Conservation (phyloP, 2,888 invertebrate species). For the Ophioninae sp. region DNA sequence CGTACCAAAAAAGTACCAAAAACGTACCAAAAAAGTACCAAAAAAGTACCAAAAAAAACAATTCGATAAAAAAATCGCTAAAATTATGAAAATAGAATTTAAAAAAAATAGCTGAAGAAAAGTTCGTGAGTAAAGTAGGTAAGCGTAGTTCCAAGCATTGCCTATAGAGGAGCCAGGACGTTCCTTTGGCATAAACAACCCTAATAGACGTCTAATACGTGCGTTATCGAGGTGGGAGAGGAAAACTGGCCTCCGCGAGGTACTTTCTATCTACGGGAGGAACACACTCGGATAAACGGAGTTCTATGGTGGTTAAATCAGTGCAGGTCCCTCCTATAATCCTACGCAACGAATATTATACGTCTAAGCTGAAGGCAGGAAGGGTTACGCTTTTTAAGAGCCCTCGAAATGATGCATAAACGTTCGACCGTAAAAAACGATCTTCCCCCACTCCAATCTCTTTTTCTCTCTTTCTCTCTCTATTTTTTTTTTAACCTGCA, state of each 20-base stretch:
- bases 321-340: constrained; percentile 24
- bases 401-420: constrained; percentile 77
- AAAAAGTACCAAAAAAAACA: too few species aligned
- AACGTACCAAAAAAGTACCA: too few species aligned
- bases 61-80: too few species aligned
- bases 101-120: too few species aligned
- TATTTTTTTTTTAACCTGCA: not conserved
- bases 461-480: constrained; percentile 16
- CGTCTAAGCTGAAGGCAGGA: constrained; percentile 34
- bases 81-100: too few species aligned
- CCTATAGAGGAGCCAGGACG: constrained; percentile 2
- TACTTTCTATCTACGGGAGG: not conserved
- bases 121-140: too few species aligned
- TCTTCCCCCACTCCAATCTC: constrained; percentile 22
- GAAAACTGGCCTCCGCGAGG: constrained; percentile 23
- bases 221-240: constrained; percentile 51
- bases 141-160: not conserved
- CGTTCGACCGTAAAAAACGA: constrained; percentile 75
- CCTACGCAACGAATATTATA: constrained; percentile 46
- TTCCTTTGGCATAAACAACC: constrained; percentile 65
- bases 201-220: constrained; percentile 69
- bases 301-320: constrained; percentile 51
- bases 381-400: constrained; percentile 67
- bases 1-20: too few species aligned
- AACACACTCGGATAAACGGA: not conserved